phyloP scores from a whole-genome alignment of 2,888 invertebrate genomes.

The Drosophila prolongata region DNA sequence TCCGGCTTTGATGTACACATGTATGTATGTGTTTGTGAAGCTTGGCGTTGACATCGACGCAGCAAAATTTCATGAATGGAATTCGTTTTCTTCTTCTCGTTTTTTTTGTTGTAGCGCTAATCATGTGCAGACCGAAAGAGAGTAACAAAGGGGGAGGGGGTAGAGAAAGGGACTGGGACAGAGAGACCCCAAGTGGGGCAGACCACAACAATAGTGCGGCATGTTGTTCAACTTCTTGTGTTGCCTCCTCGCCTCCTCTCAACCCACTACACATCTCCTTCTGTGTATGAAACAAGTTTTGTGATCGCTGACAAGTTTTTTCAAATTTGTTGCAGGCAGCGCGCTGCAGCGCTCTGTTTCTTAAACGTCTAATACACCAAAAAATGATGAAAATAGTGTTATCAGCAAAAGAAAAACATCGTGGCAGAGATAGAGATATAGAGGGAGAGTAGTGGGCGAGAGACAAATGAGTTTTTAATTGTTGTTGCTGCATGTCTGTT shows the following conservation, averaged over 20 bases:
- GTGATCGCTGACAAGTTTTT: slow-evolving; percentile 29
- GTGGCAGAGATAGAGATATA: slow-evolving; percentile 9
- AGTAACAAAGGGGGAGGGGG: slow-evolving; percentile 6
- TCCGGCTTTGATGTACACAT: background rate
- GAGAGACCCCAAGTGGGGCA: slow-evolving; percentile 62
- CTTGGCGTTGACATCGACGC: slow-evolving; percentile 51
- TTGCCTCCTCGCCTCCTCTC: background rate
- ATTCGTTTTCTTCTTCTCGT: slow-evolving; percentile 51
- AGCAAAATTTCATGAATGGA: slow-evolving; percentile 83
- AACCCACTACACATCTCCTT: background rate
- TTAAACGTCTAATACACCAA: slow-evolving; percentile 19
- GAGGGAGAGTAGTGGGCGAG: slow-evolving; percentile 12
- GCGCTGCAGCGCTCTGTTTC: slow-evolving; percentile 24
- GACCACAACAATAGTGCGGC: slow-evolving; percentile 59
- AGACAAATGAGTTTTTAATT: slow-evolving; percentile 70
- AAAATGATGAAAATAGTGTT: slow-evolving; percentile 28
- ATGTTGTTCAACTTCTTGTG: slow-evolving; percentile 37
- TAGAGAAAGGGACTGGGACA: slow-evolving; percentile 18
- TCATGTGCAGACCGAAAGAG: slow-evolving; percentile 63
- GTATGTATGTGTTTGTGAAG: slow-evolving; percentile 45
- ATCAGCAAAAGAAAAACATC: slow-evolving; percentile 29
- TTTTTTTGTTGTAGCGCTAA: slow-evolving; percentile 59
- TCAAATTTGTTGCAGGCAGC: slow-evolving; percentile 47
- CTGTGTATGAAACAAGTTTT: slow-evolving; percentile 61
- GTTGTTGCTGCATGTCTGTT: slow-evolving; percentile 35